A percentile compares a stretch with the other conserved stretches of the same genome.
Conservation (phyloP, 2,797 vertebrate species). For the Semotilus atromaculatus region DNA sequence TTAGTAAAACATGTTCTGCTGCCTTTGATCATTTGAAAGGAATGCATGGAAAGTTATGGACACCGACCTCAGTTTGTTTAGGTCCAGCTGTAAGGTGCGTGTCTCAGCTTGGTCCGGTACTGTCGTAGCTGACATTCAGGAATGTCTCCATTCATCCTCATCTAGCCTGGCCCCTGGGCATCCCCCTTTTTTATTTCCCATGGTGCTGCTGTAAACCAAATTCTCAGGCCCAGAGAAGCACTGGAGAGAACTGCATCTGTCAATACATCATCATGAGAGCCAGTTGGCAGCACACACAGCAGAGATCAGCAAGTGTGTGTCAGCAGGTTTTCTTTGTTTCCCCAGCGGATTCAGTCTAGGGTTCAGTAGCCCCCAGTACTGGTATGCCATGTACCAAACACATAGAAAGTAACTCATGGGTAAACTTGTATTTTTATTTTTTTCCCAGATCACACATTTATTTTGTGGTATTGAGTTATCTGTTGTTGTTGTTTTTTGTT, state of each 20-base stretch:
- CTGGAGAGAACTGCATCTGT: constrained; percentile 69
- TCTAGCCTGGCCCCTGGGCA: constrained; percentile 67
- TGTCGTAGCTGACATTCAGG: constrained; percentile 73
- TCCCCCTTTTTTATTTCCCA: constrained; percentile 73
- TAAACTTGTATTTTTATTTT: not conserved
- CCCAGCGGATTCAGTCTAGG: not conserved
- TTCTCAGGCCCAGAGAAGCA: constrained; percentile 63
- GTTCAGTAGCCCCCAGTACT: not conserved
- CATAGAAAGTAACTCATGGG: constrained; percentile 48
- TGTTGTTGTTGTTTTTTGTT: constrained; percentile 63
- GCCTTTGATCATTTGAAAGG: constrained; percentile 66
- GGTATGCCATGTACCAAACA: constrained; percentile 57
- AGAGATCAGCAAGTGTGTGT: constrained; percentile 66
- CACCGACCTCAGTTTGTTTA: constrained; percentile 61
- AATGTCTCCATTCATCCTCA: constrained; percentile 80
- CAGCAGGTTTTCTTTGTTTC: constrained; percentile 66
- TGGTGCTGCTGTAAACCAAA: constrained; percentile 59
- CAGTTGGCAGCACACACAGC: constrained; percentile 69
- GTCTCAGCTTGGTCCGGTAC: constrained; percentile 71
- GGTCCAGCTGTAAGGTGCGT: constrained; percentile 56
- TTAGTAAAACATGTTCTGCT: constrained; percentile 68
- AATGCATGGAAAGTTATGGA: constrained; percentile 74
- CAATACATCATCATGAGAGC: constrained; percentile 77
- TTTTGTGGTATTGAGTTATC: constrained; percentile 57
- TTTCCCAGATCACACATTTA: not conserved